phyloP scores from a whole-genome alignment of 2,113 vertebrate genomes.

The Symphodus melops region DNA sequence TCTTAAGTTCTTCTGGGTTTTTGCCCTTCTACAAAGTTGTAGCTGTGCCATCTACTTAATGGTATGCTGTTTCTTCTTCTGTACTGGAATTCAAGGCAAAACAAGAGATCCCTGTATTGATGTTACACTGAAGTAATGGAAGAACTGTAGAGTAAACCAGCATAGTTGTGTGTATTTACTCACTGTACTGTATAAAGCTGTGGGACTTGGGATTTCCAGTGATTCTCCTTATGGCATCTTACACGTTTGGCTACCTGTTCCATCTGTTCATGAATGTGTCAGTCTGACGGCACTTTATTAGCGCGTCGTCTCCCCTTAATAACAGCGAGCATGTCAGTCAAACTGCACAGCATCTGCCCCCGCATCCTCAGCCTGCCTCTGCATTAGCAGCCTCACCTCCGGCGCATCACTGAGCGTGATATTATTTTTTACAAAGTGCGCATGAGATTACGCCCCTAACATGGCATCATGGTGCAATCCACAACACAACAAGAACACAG shows the following conservation, averaged over 20 bases:
- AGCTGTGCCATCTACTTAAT: too few species aligned
- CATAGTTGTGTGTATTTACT: background rate
- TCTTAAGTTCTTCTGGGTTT: too few species aligned
- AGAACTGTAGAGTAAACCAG: background rate
- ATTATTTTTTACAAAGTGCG: slow-evolving; percentile 72
- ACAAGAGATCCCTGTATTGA: background rate
- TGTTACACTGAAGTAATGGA: background rate
- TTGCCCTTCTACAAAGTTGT: too few species aligned
- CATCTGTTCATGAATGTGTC: slow-evolving; percentile 37
- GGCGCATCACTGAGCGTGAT: slow-evolving; percentile 52
- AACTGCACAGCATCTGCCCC: slow-evolving; percentile 43
- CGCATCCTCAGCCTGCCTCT: slow-evolving; percentile 53
- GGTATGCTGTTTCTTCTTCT: background rate
- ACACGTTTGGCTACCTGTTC: slow-evolving; percentile 49
- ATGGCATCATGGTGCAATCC: slow-evolving; percentile 55
- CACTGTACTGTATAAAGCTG: slow-evolving; percentile 21
- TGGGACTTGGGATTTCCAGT: slow-evolving; percentile 37
- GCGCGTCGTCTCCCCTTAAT: slow-evolving; percentile 16
- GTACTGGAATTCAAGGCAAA: background rate
- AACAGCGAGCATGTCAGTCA: slow-evolving; percentile 46
- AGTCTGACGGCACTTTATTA: slow-evolving; percentile 45
- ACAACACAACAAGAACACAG: slow-evolving; percentile 15
- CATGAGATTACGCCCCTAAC: slow-evolving; percentile 73
- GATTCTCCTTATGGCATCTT: slow-evolving; percentile 17
- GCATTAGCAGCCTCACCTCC: slow-evolving; percentile 59